Evolutionary conservation across 2,888 invertebrate genomes (phyloP), one percentile per base, ranked within the genome.

Genomic region (Stomorhina lunata): DNA sequence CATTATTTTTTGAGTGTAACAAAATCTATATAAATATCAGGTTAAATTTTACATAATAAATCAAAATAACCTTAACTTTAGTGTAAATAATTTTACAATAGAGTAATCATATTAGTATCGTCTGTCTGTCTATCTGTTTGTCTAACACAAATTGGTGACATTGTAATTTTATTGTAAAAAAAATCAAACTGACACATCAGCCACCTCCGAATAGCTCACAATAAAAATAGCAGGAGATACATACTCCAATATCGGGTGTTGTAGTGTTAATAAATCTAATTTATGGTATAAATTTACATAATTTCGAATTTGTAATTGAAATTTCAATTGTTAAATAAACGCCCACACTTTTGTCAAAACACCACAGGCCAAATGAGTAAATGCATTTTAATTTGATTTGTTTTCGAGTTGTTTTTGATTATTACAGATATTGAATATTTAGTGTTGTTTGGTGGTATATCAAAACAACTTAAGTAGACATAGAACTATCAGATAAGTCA

Each of bases 221-320:
- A n/a, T n/a, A n/a, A n/a, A n/a, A 17, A 20, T 53, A 15, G 63
- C 32, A 50, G 63, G 61, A 37, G 50, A 22, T 50, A 66, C 68
- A n/a, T 43, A 59, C 22, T 45, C 43, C 48, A 75, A 22, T 65
- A 48, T n/a, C n/a, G 68, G 48, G 53, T 68, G 53, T n/a, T 68
- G 45, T 12, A 65, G 65, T 66, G 68, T 61, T 55, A 68, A 75
- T 55, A 68, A 68, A 80, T 68, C 20, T 73, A 37, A 72, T 72
- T 72, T 53, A 29, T 72, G 75, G 25, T 77, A 73, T 81, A 63
- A 82, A 82, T 82, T 75, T 79, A 66, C 75, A 82, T 82, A 69
- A 73, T 55, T 65, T 79, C 59, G 71, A 71, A 82, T 79, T 79
- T 79, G 79, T 63, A 81, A 78, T 69, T 82, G 57, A 79, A 82